Evolutionary conservation across 2,888 invertebrate species (phyloP), one percentile per base, ranked within the genome.

Genomic region (Seira sanloemensis): DNA sequence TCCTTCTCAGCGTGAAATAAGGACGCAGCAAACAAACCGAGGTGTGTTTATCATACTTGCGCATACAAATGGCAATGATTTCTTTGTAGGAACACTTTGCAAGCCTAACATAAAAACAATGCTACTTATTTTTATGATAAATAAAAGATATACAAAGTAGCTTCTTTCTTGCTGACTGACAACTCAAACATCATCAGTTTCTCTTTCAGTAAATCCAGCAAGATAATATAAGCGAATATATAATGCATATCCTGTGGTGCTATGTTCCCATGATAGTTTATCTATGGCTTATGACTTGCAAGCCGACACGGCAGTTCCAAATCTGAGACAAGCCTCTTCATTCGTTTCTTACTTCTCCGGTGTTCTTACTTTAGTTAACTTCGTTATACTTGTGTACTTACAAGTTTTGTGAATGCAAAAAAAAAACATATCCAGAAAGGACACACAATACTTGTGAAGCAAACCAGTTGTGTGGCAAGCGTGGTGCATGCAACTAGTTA

Each of bases 291-390:
- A 79, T 67, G 25, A 21, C 25, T 78, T 73, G 66, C 46, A 82
- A 76, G 82, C 82, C 82, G 82, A 76, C 82, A 65, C 27, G 26
- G 68, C 82, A 82, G 76, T 82, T 76, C 58, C 76, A 76, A 76
- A 66, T 80, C 82, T 50, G 66, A 75, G 21, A 37, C n/a, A 37
- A 37, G 37, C 37, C n/a, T n/a, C n/a, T 37, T 12, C 37, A 37
- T 12, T n/a, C 37, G 37, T 37, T 37, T 37, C 37, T 4, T 7
- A 37, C 37, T 4, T 37, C 37, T 12, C 12, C 37, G 5, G 37
- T 37, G n/a, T n/a, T n/a, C n/a, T n/a, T n/a, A n/a, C n/a, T n/a
- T n/a, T n/a, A n/a, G n/a, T n/a, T n/a, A n/a, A n/a, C n/a, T n/a
- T n/a, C n/a, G n/a, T n/a, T n/a, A n/a, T n/a, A n/a, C n/a, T n/a